phyloP scores from a whole-genome alignment of 2,888 invertebrate species.

The Parelbella ahira region DNA sequence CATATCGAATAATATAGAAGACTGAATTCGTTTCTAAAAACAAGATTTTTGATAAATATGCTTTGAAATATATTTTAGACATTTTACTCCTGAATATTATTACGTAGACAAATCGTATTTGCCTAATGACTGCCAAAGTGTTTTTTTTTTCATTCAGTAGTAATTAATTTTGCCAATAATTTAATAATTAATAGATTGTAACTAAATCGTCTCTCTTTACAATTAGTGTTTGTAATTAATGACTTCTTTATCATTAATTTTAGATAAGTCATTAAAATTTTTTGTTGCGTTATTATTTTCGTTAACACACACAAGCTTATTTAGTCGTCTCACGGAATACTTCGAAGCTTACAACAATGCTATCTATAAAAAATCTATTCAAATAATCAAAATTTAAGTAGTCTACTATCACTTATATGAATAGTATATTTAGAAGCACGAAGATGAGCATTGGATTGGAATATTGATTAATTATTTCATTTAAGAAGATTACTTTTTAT shows the following conservation, averaged over 20 bases:
- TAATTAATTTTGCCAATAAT: slow-evolving; percentile 12
- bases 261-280: slow-evolving; percentile 27
- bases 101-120: slow-evolving; percentile 1
- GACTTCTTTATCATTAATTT: slow-evolving; percentile 23
- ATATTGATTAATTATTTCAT: too few species aligned
- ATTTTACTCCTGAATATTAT: neutral
- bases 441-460: too few species aligned
- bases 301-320: slow-evolving; percentile 7
- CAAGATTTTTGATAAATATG: slow-evolving; percentile 2
- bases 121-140: slow-evolving; percentile 11
- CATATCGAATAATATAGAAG: slow-evolving; percentile 15
- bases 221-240: slow-evolving; percentile 14
- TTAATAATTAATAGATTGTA: slow-evolving; percentile 16
- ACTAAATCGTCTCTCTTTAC: slow-evolving; percentile 17
- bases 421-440: too few species aligned
- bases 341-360: too few species aligned
- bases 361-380: too few species aligned
- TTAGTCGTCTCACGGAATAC: slow-evolving; percentile 5
- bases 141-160: slow-evolving; percentile 5
- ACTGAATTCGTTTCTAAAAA: slow-evolving; percentile 21
- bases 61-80: slow-evolving; percentile 8
- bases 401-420: too few species aligned
- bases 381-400: too few species aligned
- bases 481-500: too few species aligned
- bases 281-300: slow-evolving; percentile 30